Percentiles rank a stretch among this genome's conserved stretches.
Conservation (phyloP, 2,113 vertebrate species). For the Setophaga coronata region DNA sequence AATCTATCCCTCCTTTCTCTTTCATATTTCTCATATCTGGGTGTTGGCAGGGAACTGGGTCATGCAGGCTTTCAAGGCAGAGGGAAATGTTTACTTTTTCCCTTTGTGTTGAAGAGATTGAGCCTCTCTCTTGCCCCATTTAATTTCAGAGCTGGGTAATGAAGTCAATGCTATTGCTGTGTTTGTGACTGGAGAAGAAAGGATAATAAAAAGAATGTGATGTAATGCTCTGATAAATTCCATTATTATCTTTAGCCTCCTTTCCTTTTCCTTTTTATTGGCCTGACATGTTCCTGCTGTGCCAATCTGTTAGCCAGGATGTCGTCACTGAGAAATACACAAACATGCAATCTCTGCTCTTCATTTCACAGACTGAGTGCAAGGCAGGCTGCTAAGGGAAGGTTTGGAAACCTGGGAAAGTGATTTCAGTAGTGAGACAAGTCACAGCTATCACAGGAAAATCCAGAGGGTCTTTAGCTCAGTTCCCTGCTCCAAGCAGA, state of each 20-base stretch:
- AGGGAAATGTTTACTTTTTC: conserved; percentile 6
- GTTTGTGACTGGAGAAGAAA: neutral
- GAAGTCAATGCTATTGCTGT: neutral
- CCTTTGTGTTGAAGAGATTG: neutral
- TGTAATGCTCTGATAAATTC: conserved; percentile 50
- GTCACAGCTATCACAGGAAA: neutral
- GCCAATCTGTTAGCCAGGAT: conserved; percentile 38
- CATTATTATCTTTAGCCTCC: neutral
- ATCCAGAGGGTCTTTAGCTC: neutral
- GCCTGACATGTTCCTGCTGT: conserved; percentile 37
- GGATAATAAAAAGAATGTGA: neutral
- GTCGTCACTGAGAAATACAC: neutral
- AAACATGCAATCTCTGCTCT: neutral
- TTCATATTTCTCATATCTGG: neutral
- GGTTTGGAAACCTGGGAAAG: neutral
- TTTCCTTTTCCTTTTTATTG: conserved; percentile 26
- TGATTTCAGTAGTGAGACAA: neutral
- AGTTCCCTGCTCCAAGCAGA: neutral
- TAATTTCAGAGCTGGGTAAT: conserved; percentile 40
- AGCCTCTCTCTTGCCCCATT: conserved; percentile 19
- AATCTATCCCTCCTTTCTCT: neutral
- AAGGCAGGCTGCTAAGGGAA: neutral
- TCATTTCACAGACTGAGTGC: neutral
- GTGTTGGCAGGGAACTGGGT: conserved; percentile 27
- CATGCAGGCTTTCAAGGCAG: neutral